A percentile compares a stretch with the other conserved stretches of the same genome.
Conservation (phyloP, 1,140 invertebrate genomes). For the Planococcus citri region DNA sequence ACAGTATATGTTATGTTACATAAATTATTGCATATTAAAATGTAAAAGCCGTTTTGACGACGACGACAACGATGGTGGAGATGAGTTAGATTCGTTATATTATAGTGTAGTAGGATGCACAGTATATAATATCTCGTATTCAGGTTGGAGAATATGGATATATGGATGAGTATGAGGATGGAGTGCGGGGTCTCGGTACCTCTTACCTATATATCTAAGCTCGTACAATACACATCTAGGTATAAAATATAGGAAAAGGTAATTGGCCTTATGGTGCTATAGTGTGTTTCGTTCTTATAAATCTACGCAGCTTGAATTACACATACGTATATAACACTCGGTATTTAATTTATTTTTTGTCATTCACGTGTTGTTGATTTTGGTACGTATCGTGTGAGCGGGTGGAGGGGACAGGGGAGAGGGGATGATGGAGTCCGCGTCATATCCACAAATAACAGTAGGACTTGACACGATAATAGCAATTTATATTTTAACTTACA, state of each 20-base stretch:
- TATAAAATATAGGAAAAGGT: no score
- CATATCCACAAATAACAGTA: constrained; percentile 7
- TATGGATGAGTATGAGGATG: no score
- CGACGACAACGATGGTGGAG: no score
- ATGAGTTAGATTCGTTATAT: background rate
- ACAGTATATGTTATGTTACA: background rate
- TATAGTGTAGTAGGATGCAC: background rate
- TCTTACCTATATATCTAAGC: no score
- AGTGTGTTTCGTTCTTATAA: background rate
- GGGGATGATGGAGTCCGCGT: no score
- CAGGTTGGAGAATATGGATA: no score
- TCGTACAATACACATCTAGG: no score
- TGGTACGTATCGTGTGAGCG: no score
- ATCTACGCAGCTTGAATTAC: constrained; percentile 6
- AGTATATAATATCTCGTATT: background rate
- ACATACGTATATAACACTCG: no score
- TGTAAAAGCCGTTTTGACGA: constrained; percentile 1
- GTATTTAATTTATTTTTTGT: constrained; percentile 1
- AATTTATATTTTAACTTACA: background rate
- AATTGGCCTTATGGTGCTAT: background rate
- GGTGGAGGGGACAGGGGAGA: no score
- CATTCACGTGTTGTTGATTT: background rate
- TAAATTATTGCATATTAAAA: background rate
- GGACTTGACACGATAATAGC: constrained; percentile 2
- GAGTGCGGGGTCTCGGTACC: no score